These are phyloP conservation scores for Podarcis raffonei DNA, from an alignment of 2,113 vertebrate species.

Conservation along the genomic window DNA sequence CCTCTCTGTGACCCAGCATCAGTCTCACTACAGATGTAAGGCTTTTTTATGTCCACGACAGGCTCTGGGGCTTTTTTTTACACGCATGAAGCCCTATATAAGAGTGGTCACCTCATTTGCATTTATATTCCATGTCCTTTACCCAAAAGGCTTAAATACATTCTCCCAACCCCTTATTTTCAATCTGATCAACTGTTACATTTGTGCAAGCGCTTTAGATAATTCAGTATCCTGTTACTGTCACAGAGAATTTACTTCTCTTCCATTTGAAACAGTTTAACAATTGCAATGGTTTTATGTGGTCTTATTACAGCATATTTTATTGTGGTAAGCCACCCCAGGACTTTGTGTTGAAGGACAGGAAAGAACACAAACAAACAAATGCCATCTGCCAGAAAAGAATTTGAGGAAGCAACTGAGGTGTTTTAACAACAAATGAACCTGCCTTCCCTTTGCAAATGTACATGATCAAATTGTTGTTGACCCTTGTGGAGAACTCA, in stretches of 20 bases:
- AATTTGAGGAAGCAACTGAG: not conserved
- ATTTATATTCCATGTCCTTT: constrained; percentile 8
- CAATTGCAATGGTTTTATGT: no score
- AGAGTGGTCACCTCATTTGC: constrained; percentile 50
- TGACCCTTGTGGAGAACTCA: not conserved
- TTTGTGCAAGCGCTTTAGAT: not conserved
- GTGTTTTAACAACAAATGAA: not conserved
- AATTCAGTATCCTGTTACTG: not conserved
- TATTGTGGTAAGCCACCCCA: no score
- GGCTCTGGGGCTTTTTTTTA: constrained; percentile 24
- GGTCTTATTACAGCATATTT: no score
- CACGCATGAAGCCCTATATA: constrained; percentile 29
- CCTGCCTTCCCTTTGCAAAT: not conserved
- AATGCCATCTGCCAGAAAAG: not conserved
- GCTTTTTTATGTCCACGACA: constrained; percentile 37
- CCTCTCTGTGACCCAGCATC: constrained; percentile 5
- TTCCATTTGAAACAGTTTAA: no score
- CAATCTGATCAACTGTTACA: not conserved
- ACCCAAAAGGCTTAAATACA: constrained; percentile 29
- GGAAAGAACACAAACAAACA: no score
- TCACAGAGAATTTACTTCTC: not conserved
- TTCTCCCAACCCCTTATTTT: constrained; percentile 38
- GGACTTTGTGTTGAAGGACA: no score
- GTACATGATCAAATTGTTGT: not conserved
- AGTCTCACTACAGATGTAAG: constrained; percentile 43